phyloP scores from a whole-genome alignment of 2,888 invertebrate species.

The Stictocephala bisonia region DNA sequence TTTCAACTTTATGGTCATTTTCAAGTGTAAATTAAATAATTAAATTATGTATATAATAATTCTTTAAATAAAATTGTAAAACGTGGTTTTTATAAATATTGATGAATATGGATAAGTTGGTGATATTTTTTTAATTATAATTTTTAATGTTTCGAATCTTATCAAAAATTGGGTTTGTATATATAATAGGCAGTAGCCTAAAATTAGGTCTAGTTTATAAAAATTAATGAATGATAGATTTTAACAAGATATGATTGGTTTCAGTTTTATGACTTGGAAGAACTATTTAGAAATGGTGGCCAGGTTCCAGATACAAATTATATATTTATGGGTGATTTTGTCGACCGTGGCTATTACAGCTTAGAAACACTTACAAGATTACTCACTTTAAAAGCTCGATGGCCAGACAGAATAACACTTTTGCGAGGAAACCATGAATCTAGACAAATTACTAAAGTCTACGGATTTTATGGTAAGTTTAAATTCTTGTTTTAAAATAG shows the following conservation, averaged over 20 bases:
- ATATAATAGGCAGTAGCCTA: no score
- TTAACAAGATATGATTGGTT: no score
- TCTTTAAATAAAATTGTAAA: no score
- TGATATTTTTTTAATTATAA: no score
- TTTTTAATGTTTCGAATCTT: no score
- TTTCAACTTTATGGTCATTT: no score
- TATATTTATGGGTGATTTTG: constrained; percentile 60
- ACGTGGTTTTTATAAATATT: no score
- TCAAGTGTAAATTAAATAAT: no score
- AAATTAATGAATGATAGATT: background rate
- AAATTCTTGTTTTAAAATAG: background rate
- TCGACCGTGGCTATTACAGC: constrained; percentile 94
- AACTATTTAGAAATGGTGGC: constrained; percentile 91
- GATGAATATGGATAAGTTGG: no score
- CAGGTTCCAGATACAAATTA: constrained; percentile 94
- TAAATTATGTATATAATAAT: no score
- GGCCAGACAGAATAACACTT: constrained; percentile 90
- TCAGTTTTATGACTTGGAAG: constrained; percentile 96
- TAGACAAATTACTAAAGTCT: constrained; percentile 98
- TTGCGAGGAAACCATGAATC: constrained; percentile 99
- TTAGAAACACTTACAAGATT: constrained; percentile 93
- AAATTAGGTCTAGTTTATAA: no score
- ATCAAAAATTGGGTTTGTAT: no score
- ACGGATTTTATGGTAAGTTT: constrained; percentile 90
- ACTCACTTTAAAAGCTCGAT: constrained; percentile 91